Percentiles rank a stretch among this genome's conserved stretches.
These are phyloP conservation scores for Lasius fuliginosus DNA, from an alignment of 2,888 invertebrate species.

Conservation along the genomic window DNA sequence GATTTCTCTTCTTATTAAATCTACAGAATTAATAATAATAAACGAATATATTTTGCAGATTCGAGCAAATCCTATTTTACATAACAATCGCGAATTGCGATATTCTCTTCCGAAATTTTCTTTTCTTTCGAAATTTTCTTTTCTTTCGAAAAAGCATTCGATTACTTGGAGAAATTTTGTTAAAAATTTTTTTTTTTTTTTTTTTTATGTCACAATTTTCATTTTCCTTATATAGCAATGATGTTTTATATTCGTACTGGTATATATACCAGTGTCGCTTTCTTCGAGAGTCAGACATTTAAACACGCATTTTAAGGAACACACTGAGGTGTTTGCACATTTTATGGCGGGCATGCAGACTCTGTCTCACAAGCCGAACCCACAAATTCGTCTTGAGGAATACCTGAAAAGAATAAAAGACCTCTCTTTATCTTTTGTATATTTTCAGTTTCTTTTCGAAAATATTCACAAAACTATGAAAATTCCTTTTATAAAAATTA, in stretches of 20 bases:
- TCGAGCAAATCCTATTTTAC: neutral
- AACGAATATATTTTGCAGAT: neutral
- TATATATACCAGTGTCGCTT: neutral
- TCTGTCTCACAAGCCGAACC: conserved; percentile 45
- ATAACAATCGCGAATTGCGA: neutral
- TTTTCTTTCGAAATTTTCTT: neutral
- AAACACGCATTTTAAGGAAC: conserved; percentile 67
- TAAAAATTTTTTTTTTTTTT: neutral
- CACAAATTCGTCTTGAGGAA: conserved; percentile 42
- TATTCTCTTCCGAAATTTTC: neutral
- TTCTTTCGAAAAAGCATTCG: neutral
- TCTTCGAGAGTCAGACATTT: conserved; percentile 56
- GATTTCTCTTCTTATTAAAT: neutral
- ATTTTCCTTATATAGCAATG: neutral
- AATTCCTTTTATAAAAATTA: neutral
- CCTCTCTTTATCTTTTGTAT: neutral
- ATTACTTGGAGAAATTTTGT: neutral
- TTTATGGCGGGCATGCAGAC: conserved; percentile 70
- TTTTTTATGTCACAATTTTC: neutral
- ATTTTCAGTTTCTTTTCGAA: neutral
- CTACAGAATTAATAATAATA: neutral
- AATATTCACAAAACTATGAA: neutral
- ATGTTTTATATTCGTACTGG: neutral
- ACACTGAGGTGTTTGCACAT: conserved; percentile 71
- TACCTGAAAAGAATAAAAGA: neutral